A percentile compares a stretch with the other conserved stretches of the same genome.
phyloP scores from a whole-genome alignment of 92 coral and sea anemone genomes.

The Siderastrea siderea region DNA sequence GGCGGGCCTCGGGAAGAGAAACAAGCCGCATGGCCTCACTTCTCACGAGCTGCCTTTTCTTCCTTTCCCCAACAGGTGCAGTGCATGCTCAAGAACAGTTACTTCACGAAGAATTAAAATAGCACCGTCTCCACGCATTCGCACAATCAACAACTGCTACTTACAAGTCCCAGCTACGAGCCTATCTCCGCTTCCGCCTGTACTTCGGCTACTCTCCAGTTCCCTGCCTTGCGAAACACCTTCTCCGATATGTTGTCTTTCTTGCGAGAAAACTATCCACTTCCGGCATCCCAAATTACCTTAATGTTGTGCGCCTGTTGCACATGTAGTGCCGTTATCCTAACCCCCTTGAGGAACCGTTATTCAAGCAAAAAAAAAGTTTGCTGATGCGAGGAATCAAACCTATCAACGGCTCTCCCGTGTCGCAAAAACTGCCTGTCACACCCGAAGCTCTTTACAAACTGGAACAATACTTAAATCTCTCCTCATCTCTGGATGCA shows the following conservation, averaged over 20 bases:
- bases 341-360: background rate
- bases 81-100: too few relatives aligned
- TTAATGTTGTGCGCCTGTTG: slow-evolving; percentile 43
- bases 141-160: slow-evolving; percentile 29
- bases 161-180: slow-evolving; percentile 29
- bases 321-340: slow-evolving; percentile 36
- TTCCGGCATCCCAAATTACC: slow-evolving; percentile 24
- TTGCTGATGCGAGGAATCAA: too few relatives aligned
- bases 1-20: too few relatives aligned
- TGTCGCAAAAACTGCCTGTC: too few relatives aligned
- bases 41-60: background rate
- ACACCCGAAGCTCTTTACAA: too few relatives aligned
- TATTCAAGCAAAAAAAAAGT: too few relatives aligned
- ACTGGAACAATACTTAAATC: too few relatives aligned
- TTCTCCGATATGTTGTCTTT: slow-evolving; percentile 50
- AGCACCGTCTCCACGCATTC: slow-evolving; percentile 1
- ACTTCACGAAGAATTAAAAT: background rate
- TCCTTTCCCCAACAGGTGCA: slow-evolving; percentile 14
- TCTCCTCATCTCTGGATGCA: too few relatives aligned
- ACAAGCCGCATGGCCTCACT: background rate
- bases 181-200: slow-evolving; percentile 49
- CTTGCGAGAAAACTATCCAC: slow-evolving; percentile 51
- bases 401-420: too few relatives aligned
- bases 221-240: background rate
- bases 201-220: slow-evolving; percentile 37